Evolutionary conservation across 2,888 invertebrate species (phyloP).

Genomic region (Lithophane leautieri): DNA sequence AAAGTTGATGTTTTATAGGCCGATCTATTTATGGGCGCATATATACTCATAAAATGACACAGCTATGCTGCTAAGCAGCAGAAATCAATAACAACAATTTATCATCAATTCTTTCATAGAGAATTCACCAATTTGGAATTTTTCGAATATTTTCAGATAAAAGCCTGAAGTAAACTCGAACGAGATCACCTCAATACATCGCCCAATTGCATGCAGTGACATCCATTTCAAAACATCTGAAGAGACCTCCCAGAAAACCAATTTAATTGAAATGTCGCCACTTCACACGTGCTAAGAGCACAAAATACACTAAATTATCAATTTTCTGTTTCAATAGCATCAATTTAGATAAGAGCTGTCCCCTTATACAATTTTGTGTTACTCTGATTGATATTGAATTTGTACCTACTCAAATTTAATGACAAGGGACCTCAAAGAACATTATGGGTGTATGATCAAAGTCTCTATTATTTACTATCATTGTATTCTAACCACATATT

Average conservation of each 20-base stretch:
- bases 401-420: constrained; percentile 41
- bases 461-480: constrained; percentile 16
- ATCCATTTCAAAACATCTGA: constrained; percentile 1
- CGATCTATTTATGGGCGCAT: too few relatives aligned
- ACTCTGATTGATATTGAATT: constrained; percentile 45
- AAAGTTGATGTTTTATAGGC: too few relatives aligned
- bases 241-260: neutral
- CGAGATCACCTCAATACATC: neutral
- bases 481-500: constrained; percentile 1
- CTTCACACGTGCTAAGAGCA: constrained; percentile 11
- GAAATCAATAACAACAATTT: neutral
- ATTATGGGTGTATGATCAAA: constrained; percentile 47
- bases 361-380: constrained; percentile 9
- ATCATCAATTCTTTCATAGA: neutral
- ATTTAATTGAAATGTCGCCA: constrained; percentile 14
- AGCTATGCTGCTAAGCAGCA: too few relatives aligned
- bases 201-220: neutral
- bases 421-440: constrained; percentile 44
- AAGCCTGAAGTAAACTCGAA: neutral
- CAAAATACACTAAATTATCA: constrained; percentile 37
- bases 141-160: neutral
- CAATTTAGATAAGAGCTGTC: constrained; percentile 37
- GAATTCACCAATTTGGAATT: neutral
- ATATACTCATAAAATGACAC: too few relatives aligned
- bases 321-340: constrained; percentile 38